These are phyloP conservation scores for Phoxinus phoxinus DNA, from an alignment of 2,113 vertebrate species.

Conservation along the genomic window DNA sequence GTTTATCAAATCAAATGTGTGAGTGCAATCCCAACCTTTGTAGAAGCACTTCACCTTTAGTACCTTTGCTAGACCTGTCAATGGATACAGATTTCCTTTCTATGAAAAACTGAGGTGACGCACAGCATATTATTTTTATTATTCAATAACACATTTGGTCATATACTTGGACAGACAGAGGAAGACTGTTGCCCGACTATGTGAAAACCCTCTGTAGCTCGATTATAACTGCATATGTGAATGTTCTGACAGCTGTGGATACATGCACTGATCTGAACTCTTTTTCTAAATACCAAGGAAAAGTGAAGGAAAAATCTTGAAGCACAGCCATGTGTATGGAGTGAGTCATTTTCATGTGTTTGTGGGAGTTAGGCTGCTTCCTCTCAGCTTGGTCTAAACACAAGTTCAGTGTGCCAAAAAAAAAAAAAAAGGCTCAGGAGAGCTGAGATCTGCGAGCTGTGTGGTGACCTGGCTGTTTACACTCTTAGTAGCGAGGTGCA, in stretches of 20 bases:
- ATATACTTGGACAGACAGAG: not conserved
- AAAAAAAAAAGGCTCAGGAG: slow-evolving; percentile 4
- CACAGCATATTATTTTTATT: not conserved
- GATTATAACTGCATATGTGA: not conserved
- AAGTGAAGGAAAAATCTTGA: slow-evolving; percentile 22
- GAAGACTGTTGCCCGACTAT: not conserved
- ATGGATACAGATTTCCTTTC: not conserved
- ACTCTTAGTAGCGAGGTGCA: not conserved
- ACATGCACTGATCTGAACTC: not conserved
- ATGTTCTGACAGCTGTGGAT: not conserved
- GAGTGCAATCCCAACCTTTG: not conserved
- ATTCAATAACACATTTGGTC: not conserved
- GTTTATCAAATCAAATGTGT: not conserved
- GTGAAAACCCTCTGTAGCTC: not conserved
- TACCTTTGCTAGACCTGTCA: not conserved
- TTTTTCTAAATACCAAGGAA: not conserved
- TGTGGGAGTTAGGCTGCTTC: slow-evolving; percentile 48
- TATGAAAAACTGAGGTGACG: not conserved
- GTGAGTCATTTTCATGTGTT: slow-evolving; percentile 52
- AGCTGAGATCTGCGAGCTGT: slow-evolving; percentile 28
- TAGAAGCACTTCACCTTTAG: not conserved
- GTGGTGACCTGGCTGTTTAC: slow-evolving; percentile 28
- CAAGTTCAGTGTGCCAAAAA: slow-evolving; percentile 46
- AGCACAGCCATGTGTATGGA: slow-evolving; percentile 17
- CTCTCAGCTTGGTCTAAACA: slow-evolving; percentile 44